Evolutionary conservation across 2,113 vertebrate genomes (phyloP).

Genomic region (Coptodon rendalli): DNA sequence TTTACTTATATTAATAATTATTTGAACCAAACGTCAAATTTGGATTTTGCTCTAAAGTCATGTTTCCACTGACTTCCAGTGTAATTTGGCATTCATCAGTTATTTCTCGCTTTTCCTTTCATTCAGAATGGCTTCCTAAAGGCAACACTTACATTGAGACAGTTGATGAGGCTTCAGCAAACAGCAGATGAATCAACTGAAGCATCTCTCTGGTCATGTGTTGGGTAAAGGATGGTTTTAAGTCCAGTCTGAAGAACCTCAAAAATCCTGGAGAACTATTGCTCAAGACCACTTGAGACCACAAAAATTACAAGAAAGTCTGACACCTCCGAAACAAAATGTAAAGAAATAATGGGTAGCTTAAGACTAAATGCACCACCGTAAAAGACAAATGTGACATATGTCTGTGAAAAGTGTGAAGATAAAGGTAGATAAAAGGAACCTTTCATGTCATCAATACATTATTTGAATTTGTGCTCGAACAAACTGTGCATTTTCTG

Average conservation of each 20-base stretch:
- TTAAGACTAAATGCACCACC: not conserved
- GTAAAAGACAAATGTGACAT: not conserved
- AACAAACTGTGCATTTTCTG: not conserved
- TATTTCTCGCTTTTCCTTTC: not conserved
- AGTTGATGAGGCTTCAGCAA: not conserved
- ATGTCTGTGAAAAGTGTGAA: not conserved
- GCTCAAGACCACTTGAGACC: not conserved
- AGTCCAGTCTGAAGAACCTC: not conserved
- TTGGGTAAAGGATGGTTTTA: not conserved
- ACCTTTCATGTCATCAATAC: not conserved
- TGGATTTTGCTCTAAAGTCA: not conserved
- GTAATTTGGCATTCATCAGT: not conserved
- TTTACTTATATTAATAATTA: not conserved
- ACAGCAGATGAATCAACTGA: not conserved
- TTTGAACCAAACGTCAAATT: rapidly evolving
- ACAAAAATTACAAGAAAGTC: not conserved
- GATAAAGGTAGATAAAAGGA: not conserved
- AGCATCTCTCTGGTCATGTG: not conserved
- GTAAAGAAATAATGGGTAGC: not conserved
- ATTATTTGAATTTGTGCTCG: not conserved
- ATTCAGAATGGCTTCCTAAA: not conserved
- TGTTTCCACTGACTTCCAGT: not conserved
- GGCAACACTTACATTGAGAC: not conserved
- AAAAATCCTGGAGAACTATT: not conserved
- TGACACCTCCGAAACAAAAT: not conserved